Evolutionary conservation across 1,140 invertebrate species (phyloP).

Genomic region (Solenopsis fugax): DNA sequence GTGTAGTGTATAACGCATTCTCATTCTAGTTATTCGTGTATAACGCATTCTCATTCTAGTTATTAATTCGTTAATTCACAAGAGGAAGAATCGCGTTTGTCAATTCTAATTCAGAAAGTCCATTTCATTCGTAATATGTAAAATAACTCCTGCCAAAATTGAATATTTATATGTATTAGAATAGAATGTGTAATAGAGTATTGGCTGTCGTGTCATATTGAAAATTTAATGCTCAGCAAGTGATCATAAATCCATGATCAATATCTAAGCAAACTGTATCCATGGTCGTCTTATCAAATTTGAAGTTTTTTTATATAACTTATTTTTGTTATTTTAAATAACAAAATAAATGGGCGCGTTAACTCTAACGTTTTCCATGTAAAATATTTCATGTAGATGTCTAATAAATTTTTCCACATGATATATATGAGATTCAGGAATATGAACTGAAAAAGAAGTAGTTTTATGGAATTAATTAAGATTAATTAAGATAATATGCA

Average conservation of each 20-base stretch:
- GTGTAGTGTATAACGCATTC: too few species aligned
- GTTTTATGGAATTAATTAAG: too few species aligned
- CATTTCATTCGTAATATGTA: not conserved
- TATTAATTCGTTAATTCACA: not conserved
- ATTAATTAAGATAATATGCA: too few species aligned
- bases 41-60: not conserved
- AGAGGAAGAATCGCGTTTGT: not conserved
- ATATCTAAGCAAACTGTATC: not conserved
- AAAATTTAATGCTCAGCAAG: not conserved
- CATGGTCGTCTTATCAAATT: not conserved
- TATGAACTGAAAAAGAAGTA: not conserved
- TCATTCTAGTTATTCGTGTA: too few species aligned
- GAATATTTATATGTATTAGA: not conserved
- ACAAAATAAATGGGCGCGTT: too few species aligned
- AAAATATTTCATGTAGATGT: not conserved
- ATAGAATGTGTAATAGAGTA: not conserved
- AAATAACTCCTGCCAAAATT: not conserved
- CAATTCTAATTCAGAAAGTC: not conserved
- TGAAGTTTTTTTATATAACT: not conserved
- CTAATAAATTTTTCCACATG: not conserved
- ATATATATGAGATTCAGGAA: not conserved
- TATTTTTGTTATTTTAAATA: not conserved
- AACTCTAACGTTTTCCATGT: not conserved
- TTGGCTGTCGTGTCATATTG: not conserved
- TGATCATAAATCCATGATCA: not conserved